Conservation (phyloP, 2,113 vertebrate genomes). For the Dryoscopus gambensis region DNA sequence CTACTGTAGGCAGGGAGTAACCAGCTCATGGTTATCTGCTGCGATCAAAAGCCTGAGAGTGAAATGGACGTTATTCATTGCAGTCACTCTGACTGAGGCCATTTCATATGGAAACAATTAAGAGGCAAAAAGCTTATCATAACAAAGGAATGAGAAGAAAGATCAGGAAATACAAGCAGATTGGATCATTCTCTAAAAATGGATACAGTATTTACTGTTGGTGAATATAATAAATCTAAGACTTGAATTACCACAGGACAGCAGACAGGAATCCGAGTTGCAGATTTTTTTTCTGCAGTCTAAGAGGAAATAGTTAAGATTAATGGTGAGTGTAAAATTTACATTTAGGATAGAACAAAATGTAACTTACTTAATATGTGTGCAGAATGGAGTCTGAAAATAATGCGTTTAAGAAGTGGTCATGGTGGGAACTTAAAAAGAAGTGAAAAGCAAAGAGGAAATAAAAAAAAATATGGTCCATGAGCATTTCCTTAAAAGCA, state of each 20-base stretch:
- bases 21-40: background rate
- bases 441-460: background rate
- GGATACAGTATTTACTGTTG: constrained; percentile 25
- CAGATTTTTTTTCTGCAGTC: background rate
- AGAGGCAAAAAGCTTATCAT: constrained; percentile 48
- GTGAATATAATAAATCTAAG: background rate
- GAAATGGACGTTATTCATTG: background rate
- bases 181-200: constrained; percentile 39
- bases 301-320: background rate
- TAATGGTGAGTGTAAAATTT: background rate
- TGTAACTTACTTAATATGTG: background rate
- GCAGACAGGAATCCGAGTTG: background rate
- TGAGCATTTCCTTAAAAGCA: background rate
- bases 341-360: background rate
- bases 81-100: background rate
- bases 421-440: background rate
- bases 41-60: constrained; percentile 3
- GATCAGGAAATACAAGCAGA: constrained; percentile 52
- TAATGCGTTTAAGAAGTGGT: background rate
- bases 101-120: constrained; percentile 46
- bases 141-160: constrained; percentile 55
- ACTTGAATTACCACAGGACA: background rate
- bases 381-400: background rate
- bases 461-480: background rate
- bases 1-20: background rate